Evolutionary conservation across 64 coral and sea anemone species (phyloP).

Genomic region (Montipora sp.): DNA sequence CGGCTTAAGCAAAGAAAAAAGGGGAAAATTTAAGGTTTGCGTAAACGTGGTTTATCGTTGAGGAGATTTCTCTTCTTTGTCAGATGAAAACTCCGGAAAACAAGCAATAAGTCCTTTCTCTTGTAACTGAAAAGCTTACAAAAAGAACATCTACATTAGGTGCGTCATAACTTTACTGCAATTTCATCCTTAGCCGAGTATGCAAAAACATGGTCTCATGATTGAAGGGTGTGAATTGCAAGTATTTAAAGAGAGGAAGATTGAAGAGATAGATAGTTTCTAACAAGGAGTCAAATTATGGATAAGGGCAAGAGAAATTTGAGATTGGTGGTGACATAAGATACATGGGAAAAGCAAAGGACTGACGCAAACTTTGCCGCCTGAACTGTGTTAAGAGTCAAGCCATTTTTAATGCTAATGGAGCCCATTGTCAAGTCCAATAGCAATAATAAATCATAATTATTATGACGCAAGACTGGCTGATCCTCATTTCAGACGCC

Average conservation of each 20-base stretch:
- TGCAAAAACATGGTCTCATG: too few relatives aligned
- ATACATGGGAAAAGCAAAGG: too few relatives aligned
- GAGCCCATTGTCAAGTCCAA: background rate
- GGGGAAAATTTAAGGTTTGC: background rate
- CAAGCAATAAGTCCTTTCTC: too few relatives aligned
- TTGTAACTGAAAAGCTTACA: too few relatives aligned
- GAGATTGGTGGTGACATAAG: too few relatives aligned
- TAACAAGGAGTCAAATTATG: background rate
- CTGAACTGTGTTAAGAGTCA: background rate
- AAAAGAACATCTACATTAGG: too few relatives aligned
- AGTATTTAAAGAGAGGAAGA: background rate
- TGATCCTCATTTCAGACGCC: background rate
- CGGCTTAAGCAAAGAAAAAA: background rate
- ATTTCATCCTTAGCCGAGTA: too few relatives aligned
- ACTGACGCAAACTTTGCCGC: too few relatives aligned
- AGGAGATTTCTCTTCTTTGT: background rate
- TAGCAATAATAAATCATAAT: background rate
- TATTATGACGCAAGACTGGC: background rate
- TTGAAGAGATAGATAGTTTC: background rate
- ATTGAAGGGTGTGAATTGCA: background rate
- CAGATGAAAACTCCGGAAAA: background rate
- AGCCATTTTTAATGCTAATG: background rate
- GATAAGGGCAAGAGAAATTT: background rate
- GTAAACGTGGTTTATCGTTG: background rate
- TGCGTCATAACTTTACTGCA: too few relatives aligned